These are phyloP conservation scores for Amiota minor DNA, from an alignment of 2,888 invertebrate genomes.

Conservation along the genomic window DNA sequence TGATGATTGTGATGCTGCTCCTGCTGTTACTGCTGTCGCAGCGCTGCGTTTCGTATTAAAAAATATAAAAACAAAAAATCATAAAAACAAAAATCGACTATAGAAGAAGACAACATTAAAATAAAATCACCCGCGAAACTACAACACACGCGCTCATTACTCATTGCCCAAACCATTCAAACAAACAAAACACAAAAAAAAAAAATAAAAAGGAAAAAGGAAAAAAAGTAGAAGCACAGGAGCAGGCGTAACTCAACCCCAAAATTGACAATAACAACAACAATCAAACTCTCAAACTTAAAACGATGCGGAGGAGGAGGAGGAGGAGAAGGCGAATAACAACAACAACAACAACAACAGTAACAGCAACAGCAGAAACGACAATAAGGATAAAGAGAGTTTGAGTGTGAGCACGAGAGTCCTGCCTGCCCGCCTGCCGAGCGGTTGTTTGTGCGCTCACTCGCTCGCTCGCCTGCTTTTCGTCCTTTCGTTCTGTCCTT, in stretches of 20 bases:
- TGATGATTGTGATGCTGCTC: not conserved
- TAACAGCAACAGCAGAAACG: not conserved
- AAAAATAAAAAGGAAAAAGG: conserved; percentile 35
- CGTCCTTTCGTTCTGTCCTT: conserved; percentile 45
- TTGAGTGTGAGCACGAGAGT: not conserved
- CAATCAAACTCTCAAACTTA: conserved; percentile 12
- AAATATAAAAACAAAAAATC: conserved; percentile 26
- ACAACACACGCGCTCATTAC: conserved; percentile 61
- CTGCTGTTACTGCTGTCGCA: too few species aligned
- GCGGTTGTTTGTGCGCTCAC: too few species aligned
- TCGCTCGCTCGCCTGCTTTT: too few species aligned
- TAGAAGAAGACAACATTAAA: conserved; percentile 32
- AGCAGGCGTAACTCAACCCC: conserved; percentile 8
- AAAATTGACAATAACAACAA: conserved; percentile 25
- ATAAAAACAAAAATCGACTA: conserved; percentile 31
- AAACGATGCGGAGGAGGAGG: conserved; percentile 20
- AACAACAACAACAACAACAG: conserved; percentile 41
- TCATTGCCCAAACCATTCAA: conserved; percentile 47
- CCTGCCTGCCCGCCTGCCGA: not conserved
- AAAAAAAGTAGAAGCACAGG: conserved; percentile 20
- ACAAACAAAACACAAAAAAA: conserved; percentile 32
- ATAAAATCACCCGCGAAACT: conserved; percentile 59
- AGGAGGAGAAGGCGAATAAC: conserved; percentile 9
- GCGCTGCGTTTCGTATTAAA: not conserved
- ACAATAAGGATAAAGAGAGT: not conserved